These are phyloP conservation scores for Drosophila murphyi DNA, from an alignment of 1,140 invertebrate species.

Conservation along the genomic window DNA sequence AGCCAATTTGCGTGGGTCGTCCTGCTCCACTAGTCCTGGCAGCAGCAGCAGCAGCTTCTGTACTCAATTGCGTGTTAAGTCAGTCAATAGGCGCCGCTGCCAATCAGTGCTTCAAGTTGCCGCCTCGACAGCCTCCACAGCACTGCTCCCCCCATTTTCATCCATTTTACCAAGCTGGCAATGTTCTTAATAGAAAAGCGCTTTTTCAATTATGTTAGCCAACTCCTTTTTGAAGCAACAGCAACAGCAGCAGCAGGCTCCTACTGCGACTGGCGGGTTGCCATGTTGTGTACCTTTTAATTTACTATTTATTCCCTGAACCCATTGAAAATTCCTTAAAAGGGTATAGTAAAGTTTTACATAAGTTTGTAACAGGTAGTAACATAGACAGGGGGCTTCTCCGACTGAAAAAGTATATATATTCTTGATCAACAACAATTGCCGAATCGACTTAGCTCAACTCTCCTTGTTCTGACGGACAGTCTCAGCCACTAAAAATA, in stretches of 20 bases:
- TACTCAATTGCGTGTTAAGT: slow-evolving; percentile 81
- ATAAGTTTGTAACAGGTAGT: too few species aligned
- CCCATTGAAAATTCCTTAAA: background rate
- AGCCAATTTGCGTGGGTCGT: slow-evolving; percentile 63
- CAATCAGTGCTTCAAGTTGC: slow-evolving; percentile 76
- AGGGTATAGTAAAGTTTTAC: background rate
- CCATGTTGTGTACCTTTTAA: slow-evolving; percentile 79
- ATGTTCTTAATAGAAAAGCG: slow-evolving; percentile 81
- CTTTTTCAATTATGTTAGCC: slow-evolving; percentile 80
- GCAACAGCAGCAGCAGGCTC: slow-evolving; percentile 29
- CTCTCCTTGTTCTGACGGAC: too few species aligned
- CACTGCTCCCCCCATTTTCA: background rate
- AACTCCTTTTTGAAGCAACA: slow-evolving; percentile 76
- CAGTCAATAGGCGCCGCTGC: slow-evolving; percentile 81
- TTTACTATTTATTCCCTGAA: slow-evolving; percentile 63
- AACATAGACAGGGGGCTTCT: too few species aligned
- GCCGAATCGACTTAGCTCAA: too few species aligned
- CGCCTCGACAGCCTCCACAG: slow-evolving; percentile 27
- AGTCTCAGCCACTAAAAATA: too few species aligned
- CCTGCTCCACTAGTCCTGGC: slow-evolving; percentile 23
- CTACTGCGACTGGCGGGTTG: slow-evolving; percentile 29
- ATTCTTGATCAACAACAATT: too few species aligned
- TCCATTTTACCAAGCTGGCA: slow-evolving; percentile 11
- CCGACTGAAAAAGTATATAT: too few species aligned
- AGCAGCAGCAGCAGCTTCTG: slow-evolving; percentile 31